These are phyloP conservation scores for Manduca sexta DNA, from an alignment of 1,140 invertebrate genomes.

Conservation along the genomic window DNA sequence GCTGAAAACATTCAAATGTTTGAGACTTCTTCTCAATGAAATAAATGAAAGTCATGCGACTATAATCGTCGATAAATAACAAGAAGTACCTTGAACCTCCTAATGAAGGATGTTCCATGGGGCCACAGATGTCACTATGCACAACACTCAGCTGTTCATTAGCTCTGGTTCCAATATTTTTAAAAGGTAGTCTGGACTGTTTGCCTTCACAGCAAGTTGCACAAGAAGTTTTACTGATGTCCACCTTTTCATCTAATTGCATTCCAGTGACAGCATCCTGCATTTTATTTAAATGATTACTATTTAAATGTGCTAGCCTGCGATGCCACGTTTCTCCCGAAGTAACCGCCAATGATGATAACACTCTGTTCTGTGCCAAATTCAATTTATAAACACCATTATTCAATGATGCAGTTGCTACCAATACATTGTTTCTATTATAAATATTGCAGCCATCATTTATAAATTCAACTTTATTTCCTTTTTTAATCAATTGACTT, in stretches of 20 bases:
- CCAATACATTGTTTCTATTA: conserved; percentile 12
- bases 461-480: conserved; percentile 11
- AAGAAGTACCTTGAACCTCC: conserved; percentile 26
- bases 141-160: conserved; percentile 15
- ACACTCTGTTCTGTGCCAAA: too few species aligned
- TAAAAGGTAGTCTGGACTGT: conserved; percentile 18
- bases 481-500: neutral
- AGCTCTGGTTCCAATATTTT: conserved; percentile 17
- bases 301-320: neutral
- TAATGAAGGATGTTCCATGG: conserved; percentile 20
- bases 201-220: conserved; percentile 20
- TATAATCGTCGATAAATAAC: conserved; percentile 17
- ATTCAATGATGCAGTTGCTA: neutral
- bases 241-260: neutral
- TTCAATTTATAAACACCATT: too few species aligned
- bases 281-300: neutral
- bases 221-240: conserved; percentile 5
- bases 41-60: conserved; percentile 20
- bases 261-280: neutral
- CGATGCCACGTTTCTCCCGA: too few species aligned
- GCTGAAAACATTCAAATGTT: conserved; percentile 16
- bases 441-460: conserved; percentile 20
- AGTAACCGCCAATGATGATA: too few species aligned
- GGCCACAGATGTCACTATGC: conserved; percentile 25
- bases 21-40: conserved; percentile 18